phyloP scores from a whole-genome alignment of 1,140 invertebrate genomes.

The Pemphigus obesinymphae region DNA sequence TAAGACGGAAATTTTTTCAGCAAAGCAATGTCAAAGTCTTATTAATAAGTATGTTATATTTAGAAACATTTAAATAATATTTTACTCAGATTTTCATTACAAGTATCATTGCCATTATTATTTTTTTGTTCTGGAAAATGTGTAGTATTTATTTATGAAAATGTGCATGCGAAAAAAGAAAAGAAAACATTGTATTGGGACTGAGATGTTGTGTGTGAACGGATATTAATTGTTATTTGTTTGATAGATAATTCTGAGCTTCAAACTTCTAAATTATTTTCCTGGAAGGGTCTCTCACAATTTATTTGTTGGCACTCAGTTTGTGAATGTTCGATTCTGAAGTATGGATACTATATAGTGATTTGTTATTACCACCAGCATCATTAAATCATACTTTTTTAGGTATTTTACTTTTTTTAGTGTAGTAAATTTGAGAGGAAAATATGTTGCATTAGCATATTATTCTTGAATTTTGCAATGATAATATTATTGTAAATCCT shows the following conservation, averaged over 20 bases:
- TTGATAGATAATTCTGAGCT: slow-evolving; percentile 28
- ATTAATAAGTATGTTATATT: not conserved
- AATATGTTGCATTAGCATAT: slow-evolving; percentile 29
- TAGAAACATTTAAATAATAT: not conserved
- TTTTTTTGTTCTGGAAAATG: not conserved
- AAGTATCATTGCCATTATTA: not conserved
- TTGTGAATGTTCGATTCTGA: slow-evolving; percentile 36
- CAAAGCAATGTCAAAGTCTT: slow-evolving; percentile 15
- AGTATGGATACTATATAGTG: slow-evolving; percentile 16
- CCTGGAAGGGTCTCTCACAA: slow-evolving; percentile 24
- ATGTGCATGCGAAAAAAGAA: slow-evolving; percentile 31
- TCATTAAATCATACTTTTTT: slow-evolving; percentile 30
- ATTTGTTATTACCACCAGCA: slow-evolving; percentile 33
- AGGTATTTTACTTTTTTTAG: slow-evolving; percentile 34
- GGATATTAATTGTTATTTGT: slow-evolving; percentile 2
- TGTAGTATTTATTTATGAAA: not conserved
- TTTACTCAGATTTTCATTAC: not conserved
- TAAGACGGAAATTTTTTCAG: not conserved
- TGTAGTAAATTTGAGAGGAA: slow-evolving; percentile 29
- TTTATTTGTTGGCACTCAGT: slow-evolving; percentile 34
- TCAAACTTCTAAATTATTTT: slow-evolving; percentile 22
- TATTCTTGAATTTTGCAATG: slow-evolving; percentile 21
- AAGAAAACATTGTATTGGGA: slow-evolving; percentile 1
- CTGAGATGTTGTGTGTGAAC: slow-evolving; percentile 28
- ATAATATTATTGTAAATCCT: slow-evolving; percentile 1